Evolutionary conservation across 2,797 vertebrate genomes (phyloP), one percentile per base, ranked within the genome.

Genomic region (Poeciliopsis gracilis): DNA sequence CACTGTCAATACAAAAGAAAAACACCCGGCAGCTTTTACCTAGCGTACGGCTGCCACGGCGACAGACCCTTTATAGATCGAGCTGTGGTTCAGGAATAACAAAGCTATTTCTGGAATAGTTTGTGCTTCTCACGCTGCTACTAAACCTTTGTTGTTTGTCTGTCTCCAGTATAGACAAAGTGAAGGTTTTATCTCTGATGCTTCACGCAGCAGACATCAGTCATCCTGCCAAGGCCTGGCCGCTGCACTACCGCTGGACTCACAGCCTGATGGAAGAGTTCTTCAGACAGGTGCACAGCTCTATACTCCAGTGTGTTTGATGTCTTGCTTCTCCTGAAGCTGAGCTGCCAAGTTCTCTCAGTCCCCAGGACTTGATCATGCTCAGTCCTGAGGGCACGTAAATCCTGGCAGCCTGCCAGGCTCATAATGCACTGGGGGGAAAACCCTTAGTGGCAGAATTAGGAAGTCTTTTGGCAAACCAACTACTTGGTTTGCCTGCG

Each of bases 221-320:
- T 87, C 98, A 99, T 90, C 98, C 98, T 2, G 97, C 98, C 87
- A 99, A 99, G 93, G 90, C 94, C 88, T 99, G 98, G 98, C 94
- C 96, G 0, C 96, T 98, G 84, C 98, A 99, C 92, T 95, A 98
- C 90, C 96, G 97, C 80, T 99, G 98, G 98, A 99, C 98, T 13
- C 97, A 97, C 92, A 97, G 97, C 76, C 94, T 99, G 78, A 99
- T 99, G 98, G 98, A 99, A 92, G 98, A 99, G 94, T 99, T 99
- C 91, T 99, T 99, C 88, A 96, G 96, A 96, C 98, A 99, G 97
- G 98, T 95, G 30, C 18, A 25, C 46, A 25, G 2, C 25, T n/a
- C 18, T 25, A 18, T 11, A n/a, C 55, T 25, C 43, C 1, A 38
- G n/a, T 7, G n/a, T 63, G 33, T 67, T 41, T 41, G 9, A 25